Conservation (phyloP, 2,113 vertebrate species). For the Eubucco bourcierii region DNA sequence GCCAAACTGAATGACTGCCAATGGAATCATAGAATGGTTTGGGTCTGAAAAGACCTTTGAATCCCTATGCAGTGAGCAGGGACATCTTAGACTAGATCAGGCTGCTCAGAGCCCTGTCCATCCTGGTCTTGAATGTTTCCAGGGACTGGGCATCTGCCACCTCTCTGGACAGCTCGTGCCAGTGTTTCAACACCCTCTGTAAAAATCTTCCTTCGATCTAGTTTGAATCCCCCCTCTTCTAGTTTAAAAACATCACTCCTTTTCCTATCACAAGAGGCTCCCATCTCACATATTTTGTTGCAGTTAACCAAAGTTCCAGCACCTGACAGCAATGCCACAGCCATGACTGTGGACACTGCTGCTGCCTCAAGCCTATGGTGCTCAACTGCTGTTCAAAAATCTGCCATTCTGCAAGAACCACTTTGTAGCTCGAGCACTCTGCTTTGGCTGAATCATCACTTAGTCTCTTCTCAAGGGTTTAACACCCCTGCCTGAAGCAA, state of each 20-base stretch:
- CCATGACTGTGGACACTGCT: rapidly evolving
- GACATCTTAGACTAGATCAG: neutral
- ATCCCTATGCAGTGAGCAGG: neutral
- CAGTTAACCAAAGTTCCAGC: neutral
- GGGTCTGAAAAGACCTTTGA: neutral
- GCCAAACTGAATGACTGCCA: neutral
- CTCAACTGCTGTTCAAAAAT: neutral
- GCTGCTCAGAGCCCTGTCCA: neutral
- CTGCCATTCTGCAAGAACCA: neutral
- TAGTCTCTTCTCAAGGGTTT: neutral
- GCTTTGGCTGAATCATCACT: neutral
- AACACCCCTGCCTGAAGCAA: neutral
- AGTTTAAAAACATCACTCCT: neutral
- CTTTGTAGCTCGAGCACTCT: neutral
- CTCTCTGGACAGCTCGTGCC: neutral
- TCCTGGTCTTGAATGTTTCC: neutral
- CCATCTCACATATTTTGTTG: neutral
- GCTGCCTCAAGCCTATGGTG: neutral
- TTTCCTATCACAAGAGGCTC: neutral
- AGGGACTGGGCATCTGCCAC: neutral
- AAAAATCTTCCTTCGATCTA: neutral
- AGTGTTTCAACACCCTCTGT: neutral
- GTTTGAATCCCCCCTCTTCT: neutral
- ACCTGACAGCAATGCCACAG: no score
- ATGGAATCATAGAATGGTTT: neutral